Percentiles rank a stretch among this genome's conserved stretches.
phyloP scores from a whole-genome alignment of 2,797 vertebrate genomes.

The Labeo calbasu region DNA sequence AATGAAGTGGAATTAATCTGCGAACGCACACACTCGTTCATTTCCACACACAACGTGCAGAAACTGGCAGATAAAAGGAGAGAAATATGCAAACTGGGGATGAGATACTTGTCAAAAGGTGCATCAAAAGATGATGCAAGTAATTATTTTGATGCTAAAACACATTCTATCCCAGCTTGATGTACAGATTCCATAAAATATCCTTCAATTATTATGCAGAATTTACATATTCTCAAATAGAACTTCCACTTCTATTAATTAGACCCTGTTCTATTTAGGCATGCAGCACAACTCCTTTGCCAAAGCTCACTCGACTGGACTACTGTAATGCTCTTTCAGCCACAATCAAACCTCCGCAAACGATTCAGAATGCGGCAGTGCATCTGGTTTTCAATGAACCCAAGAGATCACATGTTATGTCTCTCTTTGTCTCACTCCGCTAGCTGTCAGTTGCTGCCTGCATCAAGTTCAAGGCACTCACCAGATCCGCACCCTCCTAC shows the following conservation, averaged over 20 bases:
- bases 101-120: slow-evolving; percentile 22
- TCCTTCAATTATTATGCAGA: not conserved
- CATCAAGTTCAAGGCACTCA: slow-evolving; percentile 17
- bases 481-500: not conserved
- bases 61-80: slow-evolving; percentile 5
- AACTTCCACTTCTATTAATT: not conserved
- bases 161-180: not conserved
- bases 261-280: not conserved
- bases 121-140: not conserved
- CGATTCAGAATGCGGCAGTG: not conserved
- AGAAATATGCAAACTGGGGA: not conserved
- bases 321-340: not conserved
- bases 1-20: slow-evolving; percentile 38
- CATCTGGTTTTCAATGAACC: slow-evolving; percentile 30
- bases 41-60: not conserved
- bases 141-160: not conserved
- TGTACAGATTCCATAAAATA: not conserved
- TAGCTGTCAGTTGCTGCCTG: slow-evolving; percentile 9
- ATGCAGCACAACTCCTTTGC: not conserved
- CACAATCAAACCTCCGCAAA: slow-evolving; percentile 19
- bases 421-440: slow-evolving; percentile 22
- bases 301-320: slow-evolving; percentile 1
- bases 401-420: not conserved
- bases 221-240: not conserved
- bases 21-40: not conserved